phyloP scores from a whole-genome alignment of 2,797 vertebrate species.

The Megaceryle alcyon region DNA sequence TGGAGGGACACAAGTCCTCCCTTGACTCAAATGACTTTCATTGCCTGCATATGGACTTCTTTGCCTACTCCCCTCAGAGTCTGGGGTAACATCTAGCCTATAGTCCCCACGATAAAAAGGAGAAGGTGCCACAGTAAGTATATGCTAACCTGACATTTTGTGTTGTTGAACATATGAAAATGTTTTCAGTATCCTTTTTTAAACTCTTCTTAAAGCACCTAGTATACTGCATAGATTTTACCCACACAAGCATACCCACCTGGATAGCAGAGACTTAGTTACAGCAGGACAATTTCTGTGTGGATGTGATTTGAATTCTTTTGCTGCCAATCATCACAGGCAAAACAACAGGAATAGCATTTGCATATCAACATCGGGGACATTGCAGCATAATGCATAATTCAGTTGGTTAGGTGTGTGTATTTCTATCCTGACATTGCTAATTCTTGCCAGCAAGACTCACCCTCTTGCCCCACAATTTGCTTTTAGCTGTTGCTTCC shows the following conservation, averaged over 20 bases:
- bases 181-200: background rate
- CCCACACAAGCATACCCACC: background rate
- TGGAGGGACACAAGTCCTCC: background rate
- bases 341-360: constrained; percentile 30
- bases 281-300: constrained; percentile 39
- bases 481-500: constrained; percentile 35
- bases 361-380: constrained; percentile 2
- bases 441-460: constrained; percentile 30
- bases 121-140: background rate
- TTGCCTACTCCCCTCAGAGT: background rate
- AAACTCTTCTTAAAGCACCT: background rate
- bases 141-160: background rate
- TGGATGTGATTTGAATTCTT: constrained; percentile 61
- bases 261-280: constrained; percentile 4
- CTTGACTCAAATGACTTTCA: background rate
- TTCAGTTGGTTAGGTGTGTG: background rate
- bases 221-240: background rate
- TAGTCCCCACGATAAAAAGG: background rate
- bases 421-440: constrained; percentile 42
- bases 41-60: background rate
- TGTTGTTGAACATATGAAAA: background rate
- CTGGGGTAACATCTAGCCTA: no score
- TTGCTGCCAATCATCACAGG: constrained; percentile 48
- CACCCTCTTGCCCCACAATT: background rate
- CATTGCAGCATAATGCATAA: constrained; percentile 50